Evolutionary conservation across 2,888 invertebrate genomes (phyloP).

Genomic region (Adela reaumurella): DNA sequence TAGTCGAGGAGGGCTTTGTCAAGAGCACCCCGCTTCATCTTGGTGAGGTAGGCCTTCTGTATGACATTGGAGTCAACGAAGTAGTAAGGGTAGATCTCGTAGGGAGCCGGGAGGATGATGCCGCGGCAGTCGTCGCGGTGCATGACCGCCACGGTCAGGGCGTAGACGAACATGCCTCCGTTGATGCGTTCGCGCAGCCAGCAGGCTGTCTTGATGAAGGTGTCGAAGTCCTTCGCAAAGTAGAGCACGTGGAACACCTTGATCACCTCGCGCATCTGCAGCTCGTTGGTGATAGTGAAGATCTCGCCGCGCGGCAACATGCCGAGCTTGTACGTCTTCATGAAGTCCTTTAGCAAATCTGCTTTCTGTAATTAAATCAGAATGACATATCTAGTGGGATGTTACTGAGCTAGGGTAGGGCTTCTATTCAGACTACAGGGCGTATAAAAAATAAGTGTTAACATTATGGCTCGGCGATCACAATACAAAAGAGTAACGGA

Average conservation of each 20-base stretch:
- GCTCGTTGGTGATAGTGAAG: conserved; percentile 60
- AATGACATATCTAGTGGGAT: neutral
- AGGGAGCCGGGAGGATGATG: conserved; percentile 65
- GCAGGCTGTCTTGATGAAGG: conserved; percentile 63
- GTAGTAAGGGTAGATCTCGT: conserved; percentile 74
- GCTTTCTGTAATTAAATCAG: conserved; percentile 38
- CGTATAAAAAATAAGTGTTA: too few relatives aligned
- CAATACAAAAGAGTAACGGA: neutral
- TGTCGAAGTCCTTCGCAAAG: conserved; percentile 66
- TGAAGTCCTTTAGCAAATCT: conserved; percentile 57
- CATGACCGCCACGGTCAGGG: conserved; percentile 63
- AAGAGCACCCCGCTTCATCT: conserved; percentile 56
- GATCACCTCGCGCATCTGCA: conserved; percentile 60
- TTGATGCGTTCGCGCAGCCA: conserved; percentile 70
- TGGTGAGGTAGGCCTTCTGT: conserved; percentile 62
- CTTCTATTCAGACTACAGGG: too few relatives aligned
- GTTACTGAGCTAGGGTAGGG: too few relatives aligned
- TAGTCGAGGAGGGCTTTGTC: conserved; percentile 51
- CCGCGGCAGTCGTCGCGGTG: conserved; percentile 65
- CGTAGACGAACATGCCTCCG: conserved; percentile 70
- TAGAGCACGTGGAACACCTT: conserved; percentile 61
- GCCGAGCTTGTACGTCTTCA: conserved; percentile 51
- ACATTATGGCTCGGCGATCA: too few relatives aligned
- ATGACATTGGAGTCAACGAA: conserved; percentile 71
- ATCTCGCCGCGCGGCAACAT: conserved; percentile 57